Evolutionary conservation across 2,888 invertebrate genomes (phyloP), one percentile per base, ranked within the genome.

Genomic region (Eudemis profundana): DNA sequence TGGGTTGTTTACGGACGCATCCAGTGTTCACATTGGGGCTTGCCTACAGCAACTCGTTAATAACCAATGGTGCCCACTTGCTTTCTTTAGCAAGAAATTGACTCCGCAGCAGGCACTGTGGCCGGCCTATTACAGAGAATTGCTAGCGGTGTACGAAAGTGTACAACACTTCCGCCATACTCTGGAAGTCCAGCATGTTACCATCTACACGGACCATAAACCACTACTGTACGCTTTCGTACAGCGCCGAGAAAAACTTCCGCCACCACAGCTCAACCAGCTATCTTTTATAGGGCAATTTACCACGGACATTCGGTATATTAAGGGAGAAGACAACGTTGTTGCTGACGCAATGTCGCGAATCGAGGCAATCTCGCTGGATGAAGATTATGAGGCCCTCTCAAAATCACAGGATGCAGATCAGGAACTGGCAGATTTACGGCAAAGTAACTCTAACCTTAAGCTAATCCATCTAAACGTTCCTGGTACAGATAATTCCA

Each of bases 221-320:
- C 70, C 70, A 0, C 19, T 70, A n/a, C 5, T 69, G 2, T 70
- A 68, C 46, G 70, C 70, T 19, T 72, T 70, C 42, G 15, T 33
- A 10, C 68, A 70, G 23, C 63, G 66, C 1, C 54, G 67, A 3
- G 69, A 71, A 23, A 71, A 69, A 21, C 63, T 68, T 8, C 67
- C 69, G 1, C 69, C 70, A 2, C 36, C 47, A 0, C 71, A 70
- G 36, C 64, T 67, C 3, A 70, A 68, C 17, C 69, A 72, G 17
- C 53, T 70, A 3, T 59, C 63, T 4, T 70, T 67, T 23, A 75
- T 75, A 0, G 33, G 51, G 0, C 70, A 74, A 66, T 76, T 75
- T 19, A 72, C 75, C 0, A 76, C 75, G 0, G 74, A 75, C n/a
- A 69, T 75, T 2, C 54, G 40, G 0, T 54, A 54, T 4, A 54